Evolutionary conservation across 2,797 vertebrate genomes (phyloP), one percentile per base, ranked within the genome.

Genomic region (Microchirus variegatus): DNA sequence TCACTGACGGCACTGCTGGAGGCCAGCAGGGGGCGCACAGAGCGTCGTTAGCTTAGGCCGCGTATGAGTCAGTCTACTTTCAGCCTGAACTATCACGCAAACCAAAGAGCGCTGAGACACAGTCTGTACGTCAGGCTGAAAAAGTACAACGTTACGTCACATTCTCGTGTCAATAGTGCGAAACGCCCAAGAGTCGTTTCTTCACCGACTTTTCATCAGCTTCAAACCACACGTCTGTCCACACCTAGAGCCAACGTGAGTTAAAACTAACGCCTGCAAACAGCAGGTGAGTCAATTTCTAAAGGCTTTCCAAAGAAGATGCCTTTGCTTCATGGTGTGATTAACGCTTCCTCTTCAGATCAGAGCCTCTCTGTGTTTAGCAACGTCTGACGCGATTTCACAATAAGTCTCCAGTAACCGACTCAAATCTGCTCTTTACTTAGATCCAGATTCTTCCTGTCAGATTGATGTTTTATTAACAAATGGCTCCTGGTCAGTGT

Each of bases 261-360:
- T 15, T 13, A 11, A 2, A 43, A 22, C 3, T 15, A 11, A 31
- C 45, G 9, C 0, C 3, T 26, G 8, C 7, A 13, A 9, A 17
- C 14, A 14, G 14, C 3, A 16, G 15, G 43, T 44, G 43, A 44
- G n/a, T 44, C 9, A 44, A n/a, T 44, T 9, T 44, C 16, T 3
- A n/a, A 44, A 17, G 16, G 1, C n/a, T 44, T 44, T 9, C 37
- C 36, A 50, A 54, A 59, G 51, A 18, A 59, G 41, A 56, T 50
- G 64, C n/a, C 14, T 59, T 53, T 69, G 44, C 53, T 60, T 70
- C 51, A 48, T 63, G 55, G 73, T 73, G 40, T 12, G 15, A 75
- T 70, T 51, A 55, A 68, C 18, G 79, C 70, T 87, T 89, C 82
- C 85, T 83, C 82, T 86, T 85, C 67, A 66, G 15, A 35, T 56